phyloP scores from a whole-genome alignment of 2,797 vertebrate species.

The Lagodon rhomboides region DNA sequence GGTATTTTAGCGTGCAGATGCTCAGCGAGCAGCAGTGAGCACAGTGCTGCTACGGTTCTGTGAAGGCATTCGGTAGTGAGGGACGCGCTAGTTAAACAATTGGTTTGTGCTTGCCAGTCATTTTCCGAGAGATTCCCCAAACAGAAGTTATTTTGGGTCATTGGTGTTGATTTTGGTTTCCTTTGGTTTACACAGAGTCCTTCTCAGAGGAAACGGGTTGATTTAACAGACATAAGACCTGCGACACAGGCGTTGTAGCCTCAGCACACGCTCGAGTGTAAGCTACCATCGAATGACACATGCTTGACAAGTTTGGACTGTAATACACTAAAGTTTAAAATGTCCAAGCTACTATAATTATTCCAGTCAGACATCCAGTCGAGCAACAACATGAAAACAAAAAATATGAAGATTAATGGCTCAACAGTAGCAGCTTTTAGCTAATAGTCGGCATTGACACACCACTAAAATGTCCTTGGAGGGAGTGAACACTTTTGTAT shows the following conservation, averaged over 20 bases:
- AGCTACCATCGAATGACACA: background rate
- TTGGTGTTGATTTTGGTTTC: constrained; percentile 73
- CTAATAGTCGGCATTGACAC: background rate
- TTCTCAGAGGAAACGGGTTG: constrained; percentile 48
- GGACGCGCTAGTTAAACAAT: constrained; percentile 47
- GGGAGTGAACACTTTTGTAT: background rate
- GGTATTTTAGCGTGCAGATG: background rate
- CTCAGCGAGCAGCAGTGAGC: background rate
- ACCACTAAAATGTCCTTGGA: too few relatives aligned
- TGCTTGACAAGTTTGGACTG: background rate
- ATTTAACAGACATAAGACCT: constrained; percentile 29
- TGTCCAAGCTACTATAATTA: background rate
- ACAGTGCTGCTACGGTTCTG: background rate
- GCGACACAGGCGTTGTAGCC: constrained; percentile 15
- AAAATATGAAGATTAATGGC: background rate
- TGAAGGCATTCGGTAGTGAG: background rate
- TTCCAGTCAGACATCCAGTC: background rate
- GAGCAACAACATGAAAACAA: background rate
- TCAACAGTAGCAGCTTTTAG: background rate
- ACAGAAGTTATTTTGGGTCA: constrained; percentile 74
- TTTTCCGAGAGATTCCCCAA: constrained; percentile 66
- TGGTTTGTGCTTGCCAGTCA: constrained; percentile 46
- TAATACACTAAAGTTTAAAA: background rate
- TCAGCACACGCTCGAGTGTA: background rate
- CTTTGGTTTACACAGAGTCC: constrained; percentile 64